Base-by-base conservation (phyloP, 2,113 vertebrate genomes). In the Sturnira hondurensis region DNA sequence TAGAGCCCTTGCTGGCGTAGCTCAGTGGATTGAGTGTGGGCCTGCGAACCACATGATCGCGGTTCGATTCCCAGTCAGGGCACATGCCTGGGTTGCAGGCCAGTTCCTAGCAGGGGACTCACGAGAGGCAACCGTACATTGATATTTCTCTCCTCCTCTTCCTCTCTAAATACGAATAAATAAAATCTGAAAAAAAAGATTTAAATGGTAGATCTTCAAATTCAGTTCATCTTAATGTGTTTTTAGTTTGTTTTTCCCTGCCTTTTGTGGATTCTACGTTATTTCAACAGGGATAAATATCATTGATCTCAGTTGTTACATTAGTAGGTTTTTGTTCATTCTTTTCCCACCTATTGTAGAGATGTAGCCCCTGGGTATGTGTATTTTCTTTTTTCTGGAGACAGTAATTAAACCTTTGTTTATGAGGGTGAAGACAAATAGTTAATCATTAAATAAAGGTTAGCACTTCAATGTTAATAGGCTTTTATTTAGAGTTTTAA, bases 201-300 rank as follows among this genome's bases (percentile, higher is more conserved):
- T 96, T 95, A 83, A 87, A 77, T 84, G 17, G 13, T 83, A 91
- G 22, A 28, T 84, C 61, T 87, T 77, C 28, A 90, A 19, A 19
- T 86, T 17, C 20, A 87, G 67, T 47, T 80, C 19, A 67, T 80
- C n/a, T 14, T 50, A 81, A 61, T 77, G 36, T 82, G n/a, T 74
- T 93, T 77, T 74, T 58, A 52, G 67, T 92, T 92, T 83, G 36
- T 86, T 19, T 82, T 91, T 91, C 36, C 73, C 33, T 86, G 20
- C 33, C n/a, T 77, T 67, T 89, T 85, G 6, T 91, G 86, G 41
- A 80, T 71, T 89, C 54, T 86, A 56, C 33, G 26, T 88, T 38
- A 47, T 91, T 94, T 56, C 63, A 94, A 84, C 5, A 38, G 43
- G 77, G 61, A 6, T 31, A 93, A 65, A 52, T 84, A 83, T 73